phyloP scores from a whole-genome alignment of 2,888 invertebrate genomes.

The Drosophila emarginata region DNA sequence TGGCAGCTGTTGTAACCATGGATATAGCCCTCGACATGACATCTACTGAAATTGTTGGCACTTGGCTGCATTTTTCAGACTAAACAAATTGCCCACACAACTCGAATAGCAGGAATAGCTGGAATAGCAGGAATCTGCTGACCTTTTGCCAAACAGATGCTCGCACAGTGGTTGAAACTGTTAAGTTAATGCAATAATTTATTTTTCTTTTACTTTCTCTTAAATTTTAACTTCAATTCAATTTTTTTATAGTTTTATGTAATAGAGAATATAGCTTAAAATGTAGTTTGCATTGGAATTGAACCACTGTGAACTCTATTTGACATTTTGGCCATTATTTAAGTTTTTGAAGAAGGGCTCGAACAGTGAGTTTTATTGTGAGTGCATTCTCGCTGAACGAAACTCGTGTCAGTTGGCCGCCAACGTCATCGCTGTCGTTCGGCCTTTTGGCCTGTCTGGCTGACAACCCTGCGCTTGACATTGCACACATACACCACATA shows the following conservation, averaged over 20 bases:
- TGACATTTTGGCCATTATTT: slow-evolving; percentile 62
- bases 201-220: no score
- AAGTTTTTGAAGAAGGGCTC: slow-evolving; percentile 38
- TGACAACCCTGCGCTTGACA: slow-evolving; percentile 44
- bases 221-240: no score
- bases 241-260: not conserved
- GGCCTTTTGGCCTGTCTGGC: slow-evolving; percentile 32
- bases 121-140: slow-evolving; percentile 11
- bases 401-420: slow-evolving; percentile 23
- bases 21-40: slow-evolving; percentile 43
- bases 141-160: slow-evolving; percentile 25
- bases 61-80: slow-evolving; percentile 48
- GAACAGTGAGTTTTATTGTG: slow-evolving; percentile 31
- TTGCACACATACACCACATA: slow-evolving; percentile 32
- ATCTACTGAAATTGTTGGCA: slow-evolving; percentile 50
- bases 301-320: slow-evolving; percentile 18
- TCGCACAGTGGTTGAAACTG: slow-evolving; percentile 1
- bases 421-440: slow-evolving; percentile 1
- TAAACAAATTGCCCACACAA: slow-evolving; percentile 52
- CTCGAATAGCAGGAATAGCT: slow-evolving; percentile 16
- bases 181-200: no score
- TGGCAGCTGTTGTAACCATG: slow-evolving; percentile 28
- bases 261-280: no score
- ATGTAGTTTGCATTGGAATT: not conserved
- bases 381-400: slow-evolving; percentile 35